Evolutionary conservation across 2,797 vertebrate species (phyloP).

Genomic region (Hippocampus kuda): DNA sequence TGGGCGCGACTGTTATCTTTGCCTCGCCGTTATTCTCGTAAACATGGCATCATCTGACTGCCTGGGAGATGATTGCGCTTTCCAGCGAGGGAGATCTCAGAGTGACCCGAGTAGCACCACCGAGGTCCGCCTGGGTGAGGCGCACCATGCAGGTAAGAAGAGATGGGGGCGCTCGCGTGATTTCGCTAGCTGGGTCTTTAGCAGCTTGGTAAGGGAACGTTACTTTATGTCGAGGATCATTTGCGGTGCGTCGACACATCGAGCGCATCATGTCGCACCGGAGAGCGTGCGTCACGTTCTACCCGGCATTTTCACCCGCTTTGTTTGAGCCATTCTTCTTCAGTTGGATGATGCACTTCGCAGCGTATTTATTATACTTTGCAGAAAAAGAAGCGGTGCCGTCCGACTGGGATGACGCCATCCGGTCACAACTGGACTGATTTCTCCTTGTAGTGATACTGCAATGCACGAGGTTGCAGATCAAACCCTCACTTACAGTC

Average conservation of each 20-base stretch:
- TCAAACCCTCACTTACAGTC: neutral
- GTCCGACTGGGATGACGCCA: neutral
- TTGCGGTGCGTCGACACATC: neutral
- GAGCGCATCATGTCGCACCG: neutral
- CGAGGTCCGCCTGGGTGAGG: slow-evolving; percentile 68
- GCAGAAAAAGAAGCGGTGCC: neutral
- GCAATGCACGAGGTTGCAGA: neutral
- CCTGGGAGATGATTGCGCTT: slow-evolving; percentile 71
- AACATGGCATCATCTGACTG: slow-evolving; percentile 82
- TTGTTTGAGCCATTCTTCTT: neutral
- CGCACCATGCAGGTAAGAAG: slow-evolving; percentile 73
- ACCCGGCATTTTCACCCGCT: neutral
- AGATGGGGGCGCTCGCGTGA: neutral
- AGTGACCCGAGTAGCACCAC: slow-evolving; percentile 94
- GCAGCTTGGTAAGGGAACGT: neutral
- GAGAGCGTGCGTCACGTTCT: neutral
- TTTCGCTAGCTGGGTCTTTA: neutral
- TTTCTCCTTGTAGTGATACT: neutral
- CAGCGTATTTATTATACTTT: neutral
- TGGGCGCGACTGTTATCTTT: slow-evolving; percentile 22
- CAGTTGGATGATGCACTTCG: neutral
- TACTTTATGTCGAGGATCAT: neutral
- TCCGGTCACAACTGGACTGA: neutral
- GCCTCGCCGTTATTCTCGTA: slow-evolving; percentile 16
- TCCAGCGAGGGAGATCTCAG: slow-evolving; percentile 83